Conservation (phyloP, 2,797 vertebrate genomes). For the Xerus rutilus region DNA sequence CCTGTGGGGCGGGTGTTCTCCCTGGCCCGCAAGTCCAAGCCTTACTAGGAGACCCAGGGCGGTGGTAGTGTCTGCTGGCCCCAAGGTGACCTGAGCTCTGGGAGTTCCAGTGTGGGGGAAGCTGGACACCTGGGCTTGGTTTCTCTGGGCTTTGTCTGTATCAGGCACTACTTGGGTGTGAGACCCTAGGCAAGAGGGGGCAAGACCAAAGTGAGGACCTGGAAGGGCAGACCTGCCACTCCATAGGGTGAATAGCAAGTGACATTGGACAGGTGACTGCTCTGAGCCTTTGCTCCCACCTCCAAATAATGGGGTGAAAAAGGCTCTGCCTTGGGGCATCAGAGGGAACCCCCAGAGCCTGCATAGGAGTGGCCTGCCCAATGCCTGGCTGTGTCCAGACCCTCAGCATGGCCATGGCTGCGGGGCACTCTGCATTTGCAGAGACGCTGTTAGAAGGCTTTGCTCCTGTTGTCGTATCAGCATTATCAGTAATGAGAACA, state of each 20-base stretch:
- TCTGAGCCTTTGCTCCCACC: neutral
- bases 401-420: neutral
- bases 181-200: neutral
- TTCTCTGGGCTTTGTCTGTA: neutral
- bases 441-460: neutral
- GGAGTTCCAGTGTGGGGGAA: neutral
- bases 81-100: conserved; percentile 49
- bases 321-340: neutral
- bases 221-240: neutral
- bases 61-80: conserved; percentile 66
- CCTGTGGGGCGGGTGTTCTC: neutral
- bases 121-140: neutral
- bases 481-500: neutral
- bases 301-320: neutral
- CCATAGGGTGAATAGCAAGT: too few relatives aligned
- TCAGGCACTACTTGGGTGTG: neutral
- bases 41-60: neutral
- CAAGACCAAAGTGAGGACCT: neutral
- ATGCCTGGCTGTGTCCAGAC: neutral
- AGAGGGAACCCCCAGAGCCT: neutral
- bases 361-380: neutral
- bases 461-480: neutral
- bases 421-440: neutral
- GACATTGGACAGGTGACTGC: neutral
- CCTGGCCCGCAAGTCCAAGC: neutral